A percentile compares a stretch with the other conserved stretches of the same genome.
Conservation (phyloP, 2,888 invertebrate species). For the Rotaria socialis region DNA sequence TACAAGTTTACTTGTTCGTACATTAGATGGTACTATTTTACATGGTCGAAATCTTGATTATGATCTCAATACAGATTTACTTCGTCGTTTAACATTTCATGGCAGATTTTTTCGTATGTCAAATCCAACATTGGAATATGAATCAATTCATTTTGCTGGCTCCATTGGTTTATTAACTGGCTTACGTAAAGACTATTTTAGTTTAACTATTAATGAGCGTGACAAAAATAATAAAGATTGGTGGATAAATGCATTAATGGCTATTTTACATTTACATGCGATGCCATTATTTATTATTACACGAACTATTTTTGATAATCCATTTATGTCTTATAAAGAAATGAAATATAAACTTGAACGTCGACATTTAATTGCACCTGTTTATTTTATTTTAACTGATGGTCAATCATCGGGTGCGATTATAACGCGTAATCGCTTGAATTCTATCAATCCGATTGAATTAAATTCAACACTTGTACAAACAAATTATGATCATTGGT, state of each 20-base stretch:
- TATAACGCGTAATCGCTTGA: conserved; percentile 17
- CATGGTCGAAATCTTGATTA: conserved; percentile 38
- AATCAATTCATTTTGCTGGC: conserved; percentile 34
- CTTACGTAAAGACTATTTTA: not conserved
- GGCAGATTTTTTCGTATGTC: not conserved
- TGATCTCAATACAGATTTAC: conserved; percentile 10
- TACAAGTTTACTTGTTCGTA: conserved; percentile 18
- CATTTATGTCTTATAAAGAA: not conserved
- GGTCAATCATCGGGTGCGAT: not conserved
- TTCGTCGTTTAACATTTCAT: conserved; percentile 25
- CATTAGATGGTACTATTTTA: not conserved
- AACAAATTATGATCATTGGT: conserved; percentile 37
- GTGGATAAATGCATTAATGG: conserved; percentile 30
- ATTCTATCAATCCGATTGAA: not conserved
- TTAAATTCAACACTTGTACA: conserved; percentile 30
- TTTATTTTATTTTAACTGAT: conserved; percentile 19
- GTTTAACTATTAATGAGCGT: conserved; percentile 19
- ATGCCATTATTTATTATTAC: not conserved
- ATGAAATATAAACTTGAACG: not conserved
- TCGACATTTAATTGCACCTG: conserved; percentile 1
- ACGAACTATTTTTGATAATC: conserved; percentile 9
- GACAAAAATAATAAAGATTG: not conserved
- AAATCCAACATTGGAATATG: not conserved
- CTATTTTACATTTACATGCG: conserved; percentile 18
- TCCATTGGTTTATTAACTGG: not conserved